These are phyloP conservation scores for Lemur catta DNA, from an alignment of 2,797 vertebrate genomes.

Conservation along the genomic window DNA sequence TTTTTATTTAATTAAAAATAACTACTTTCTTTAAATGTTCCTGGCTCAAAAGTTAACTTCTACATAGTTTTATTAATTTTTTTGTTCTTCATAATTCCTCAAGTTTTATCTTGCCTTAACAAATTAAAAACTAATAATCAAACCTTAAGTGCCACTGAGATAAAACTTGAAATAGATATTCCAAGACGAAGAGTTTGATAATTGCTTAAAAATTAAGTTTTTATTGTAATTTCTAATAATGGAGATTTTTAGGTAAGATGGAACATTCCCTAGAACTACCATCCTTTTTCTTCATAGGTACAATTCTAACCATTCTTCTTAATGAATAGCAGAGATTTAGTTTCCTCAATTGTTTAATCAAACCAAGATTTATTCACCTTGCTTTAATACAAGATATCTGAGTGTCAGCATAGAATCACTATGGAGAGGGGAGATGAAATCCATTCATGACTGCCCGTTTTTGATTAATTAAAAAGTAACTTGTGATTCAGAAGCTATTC, in stretches of 20 bases:
- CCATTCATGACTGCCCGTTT: neutral
- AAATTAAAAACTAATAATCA: neutral
- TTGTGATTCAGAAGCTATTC: neutral
- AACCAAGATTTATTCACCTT: neutral
- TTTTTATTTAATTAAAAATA: constrained; percentile 25
- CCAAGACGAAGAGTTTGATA: neutral
- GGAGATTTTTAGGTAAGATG: neutral
- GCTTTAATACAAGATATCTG: neutral
- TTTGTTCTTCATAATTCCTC: neutral
- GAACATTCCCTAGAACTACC: neutral
- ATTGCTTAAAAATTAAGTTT: neutral
- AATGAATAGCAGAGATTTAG: neutral
- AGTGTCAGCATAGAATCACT: neutral
- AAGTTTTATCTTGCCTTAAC: constrained; percentile 1
- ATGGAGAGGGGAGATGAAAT: neutral
- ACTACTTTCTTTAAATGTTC: neutral
- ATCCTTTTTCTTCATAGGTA: neutral
- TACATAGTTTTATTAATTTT: neutral
- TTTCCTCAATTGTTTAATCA: neutral
- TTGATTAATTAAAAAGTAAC: neutral
- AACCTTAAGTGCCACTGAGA: neutral
- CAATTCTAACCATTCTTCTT: neutral
- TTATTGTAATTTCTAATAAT: neutral
- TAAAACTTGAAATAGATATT: constrained; percentile 9
- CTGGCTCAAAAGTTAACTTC: neutral